Evolutionary conservation across 2,797 vertebrate genomes (phyloP).

Genomic region (Parambassis ranga): DNA sequence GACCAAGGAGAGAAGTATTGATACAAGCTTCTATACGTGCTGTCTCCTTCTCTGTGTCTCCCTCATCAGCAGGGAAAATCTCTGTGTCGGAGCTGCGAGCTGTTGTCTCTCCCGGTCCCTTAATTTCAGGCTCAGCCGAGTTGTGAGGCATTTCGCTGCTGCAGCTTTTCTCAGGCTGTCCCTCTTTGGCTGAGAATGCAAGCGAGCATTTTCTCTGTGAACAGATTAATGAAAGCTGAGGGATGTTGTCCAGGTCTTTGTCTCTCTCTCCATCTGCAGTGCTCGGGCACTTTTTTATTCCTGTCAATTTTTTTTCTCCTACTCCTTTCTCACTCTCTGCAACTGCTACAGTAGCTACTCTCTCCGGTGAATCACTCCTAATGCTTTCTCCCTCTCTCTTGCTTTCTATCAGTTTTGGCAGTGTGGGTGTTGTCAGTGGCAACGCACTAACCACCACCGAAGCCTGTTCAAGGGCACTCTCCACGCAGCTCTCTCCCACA

Average conservation of each 20-base stretch:
- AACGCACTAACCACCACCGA: slow-evolving; percentile 74
- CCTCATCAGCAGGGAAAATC: slow-evolving; percentile 55
- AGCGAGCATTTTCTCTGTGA: slow-evolving; percentile 63
- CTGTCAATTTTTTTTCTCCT: slow-evolving; percentile 31
- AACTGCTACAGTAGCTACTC: slow-evolving; percentile 52
- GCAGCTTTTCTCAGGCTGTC: slow-evolving; percentile 64
- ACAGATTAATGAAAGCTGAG: slow-evolving; percentile 57
- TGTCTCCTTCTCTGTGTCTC: slow-evolving; percentile 61
- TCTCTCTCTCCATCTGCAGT: slow-evolving; percentile 51
- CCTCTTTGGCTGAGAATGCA: slow-evolving; percentile 55
- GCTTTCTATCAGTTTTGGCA: slow-evolving; percentile 80
- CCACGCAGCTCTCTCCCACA: slow-evolving; percentile 69
- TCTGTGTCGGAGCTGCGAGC: slow-evolving; percentile 47
- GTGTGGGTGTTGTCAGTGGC: slow-evolving; percentile 82
- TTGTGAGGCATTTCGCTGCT: slow-evolving; percentile 75
- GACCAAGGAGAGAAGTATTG: slow-evolving; percentile 57
- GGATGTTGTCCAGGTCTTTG: slow-evolving; percentile 36
- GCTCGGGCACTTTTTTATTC: slow-evolving; percentile 44
- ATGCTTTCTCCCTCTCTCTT: slow-evolving; percentile 71
- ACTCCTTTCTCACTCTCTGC: slow-evolving; percentile 49
- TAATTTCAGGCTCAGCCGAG: slow-evolving; percentile 63
- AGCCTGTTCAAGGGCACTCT: slow-evolving; percentile 75
- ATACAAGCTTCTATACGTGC: slow-evolving; percentile 48
- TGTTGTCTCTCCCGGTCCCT: slow-evolving; percentile 48
- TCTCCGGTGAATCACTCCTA: slow-evolving; percentile 65